Percentiles rank a stretch among this genome's conserved stretches.
phyloP scores from a whole-genome alignment of 1,140 invertebrate species.

The Caenorhabditis inopinata region DNA sequence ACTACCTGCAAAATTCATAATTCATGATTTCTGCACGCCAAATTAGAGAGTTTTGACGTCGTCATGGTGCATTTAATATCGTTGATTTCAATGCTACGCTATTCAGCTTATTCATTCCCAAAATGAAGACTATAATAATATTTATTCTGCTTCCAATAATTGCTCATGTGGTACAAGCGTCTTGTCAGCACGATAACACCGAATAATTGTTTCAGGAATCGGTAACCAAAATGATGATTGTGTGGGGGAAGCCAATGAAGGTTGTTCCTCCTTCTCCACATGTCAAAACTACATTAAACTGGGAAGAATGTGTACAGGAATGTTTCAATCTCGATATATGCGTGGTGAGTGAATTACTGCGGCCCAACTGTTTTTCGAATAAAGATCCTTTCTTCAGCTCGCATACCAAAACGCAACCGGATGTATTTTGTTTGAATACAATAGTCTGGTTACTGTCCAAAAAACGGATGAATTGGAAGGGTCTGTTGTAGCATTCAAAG shows the following conservation, averaged over 20 bases:
- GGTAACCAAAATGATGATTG: neutral
- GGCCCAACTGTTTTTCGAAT: no score
- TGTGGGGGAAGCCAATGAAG: neutral
- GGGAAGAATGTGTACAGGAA: neutral
- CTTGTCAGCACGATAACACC: no score
- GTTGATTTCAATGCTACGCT: neutral
- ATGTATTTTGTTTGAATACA: neutral
- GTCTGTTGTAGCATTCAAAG: neutral
- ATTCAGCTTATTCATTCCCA: neutral
- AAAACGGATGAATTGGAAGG: neutral
- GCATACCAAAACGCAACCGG: neutral
- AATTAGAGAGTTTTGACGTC: no score
- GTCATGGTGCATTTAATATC: neutral
- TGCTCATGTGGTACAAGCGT: neutral
- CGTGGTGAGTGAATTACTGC: neutral
- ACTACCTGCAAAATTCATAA: no score
- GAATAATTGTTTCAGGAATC: neutral
- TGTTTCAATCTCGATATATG: neutral
- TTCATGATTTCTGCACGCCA: no score
- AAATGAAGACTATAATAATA: neutral
- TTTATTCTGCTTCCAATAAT: neutral
- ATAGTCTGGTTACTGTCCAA: neutral
- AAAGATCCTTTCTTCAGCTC: neutral
- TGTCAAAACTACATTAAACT: neutral
- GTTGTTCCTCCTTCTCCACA: neutral